Percentiles rank a stretch among this genome's conserved stretches.
These are phyloP conservation scores for Sclerodermus sp. DNA, from an alignment of 2,888 invertebrate genomes.

Conservation along the genomic window DNA sequence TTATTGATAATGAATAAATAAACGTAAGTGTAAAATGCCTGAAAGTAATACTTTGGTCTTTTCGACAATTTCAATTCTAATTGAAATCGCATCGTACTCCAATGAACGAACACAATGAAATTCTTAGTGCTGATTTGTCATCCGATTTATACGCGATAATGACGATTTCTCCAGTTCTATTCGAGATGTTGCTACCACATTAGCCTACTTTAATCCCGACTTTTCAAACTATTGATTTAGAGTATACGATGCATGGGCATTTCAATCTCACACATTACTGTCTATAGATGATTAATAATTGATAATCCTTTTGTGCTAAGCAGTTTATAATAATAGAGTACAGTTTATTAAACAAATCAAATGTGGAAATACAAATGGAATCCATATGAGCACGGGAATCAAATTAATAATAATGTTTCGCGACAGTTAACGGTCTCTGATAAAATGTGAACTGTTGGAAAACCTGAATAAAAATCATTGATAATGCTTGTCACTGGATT, in stretches of 20 bases:
- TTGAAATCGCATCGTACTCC: no score
- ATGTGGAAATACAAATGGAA: not conserved
- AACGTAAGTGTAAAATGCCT: constrained; percentile 1
- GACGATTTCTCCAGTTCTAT: no score
- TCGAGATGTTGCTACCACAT: no score
- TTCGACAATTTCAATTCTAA: no score
- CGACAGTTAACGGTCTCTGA: no score
- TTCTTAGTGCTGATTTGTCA: no score
- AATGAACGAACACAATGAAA: no score
- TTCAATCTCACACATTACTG: constrained; percentile 10
- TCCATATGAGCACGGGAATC: constrained; percentile 35
- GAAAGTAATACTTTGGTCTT: not conserved
- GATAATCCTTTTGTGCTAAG: not conserved
- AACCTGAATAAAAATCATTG: no score
- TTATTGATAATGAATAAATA: not conserved
- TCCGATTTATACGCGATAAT: no score
- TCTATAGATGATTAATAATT: constrained; percentile 6
- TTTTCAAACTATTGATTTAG: constrained; percentile 17
- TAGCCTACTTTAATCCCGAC: constrained; percentile 9
- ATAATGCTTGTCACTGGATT: constrained; percentile 14
- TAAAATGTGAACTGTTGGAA: no score
- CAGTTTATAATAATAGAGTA: constrained; percentile 18
- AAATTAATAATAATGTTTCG: constrained; percentile 19
- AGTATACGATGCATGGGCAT: constrained; percentile 23
- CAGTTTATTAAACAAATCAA: constrained; percentile 20